Evolutionary conservation across 2,797 vertebrate genomes (phyloP).

Genomic region (Scolopax bukidnonensis): DNA sequence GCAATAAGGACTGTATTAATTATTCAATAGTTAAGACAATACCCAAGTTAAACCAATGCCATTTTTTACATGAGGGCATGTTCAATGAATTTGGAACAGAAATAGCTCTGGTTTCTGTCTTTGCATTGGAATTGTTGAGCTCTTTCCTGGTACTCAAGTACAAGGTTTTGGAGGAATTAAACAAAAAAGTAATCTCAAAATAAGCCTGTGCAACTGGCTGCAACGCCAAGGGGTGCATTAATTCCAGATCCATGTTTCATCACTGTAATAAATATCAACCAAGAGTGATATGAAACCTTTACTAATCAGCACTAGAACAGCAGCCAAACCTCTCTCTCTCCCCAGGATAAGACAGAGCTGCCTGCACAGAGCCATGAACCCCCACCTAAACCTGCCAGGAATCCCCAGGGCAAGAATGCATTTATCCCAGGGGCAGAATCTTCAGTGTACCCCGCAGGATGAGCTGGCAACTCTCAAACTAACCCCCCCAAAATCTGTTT

Average conservation of each 20-base stretch:
- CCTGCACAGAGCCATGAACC: neutral
- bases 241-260: rapidly evolving
- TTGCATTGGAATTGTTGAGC: neutral
- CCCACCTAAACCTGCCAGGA: neutral
- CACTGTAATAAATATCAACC: neutral
- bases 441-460: neutral
- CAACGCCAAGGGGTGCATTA: rapidly evolving
- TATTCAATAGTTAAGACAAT: neutral
- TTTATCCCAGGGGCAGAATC: rapidly evolving
- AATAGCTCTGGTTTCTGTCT: neutral
- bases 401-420: rapidly evolving
- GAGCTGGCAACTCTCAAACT: neutral
- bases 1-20: neutral
- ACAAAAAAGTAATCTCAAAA: neutral
- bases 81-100: neutral
- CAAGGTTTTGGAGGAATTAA: neutral
- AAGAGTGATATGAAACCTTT: neutral
- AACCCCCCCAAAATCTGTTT: neutral
- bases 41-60: neutral
- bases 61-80: rapidly evolving
- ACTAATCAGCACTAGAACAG: neutral
- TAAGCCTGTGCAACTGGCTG: neutral
- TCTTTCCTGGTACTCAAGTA: neutral
- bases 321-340: neutral
- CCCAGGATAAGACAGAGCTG: rapidly evolving